Conservation (phyloP, 2,113 vertebrate species). For the Heloderma charlesbogerti region DNA sequence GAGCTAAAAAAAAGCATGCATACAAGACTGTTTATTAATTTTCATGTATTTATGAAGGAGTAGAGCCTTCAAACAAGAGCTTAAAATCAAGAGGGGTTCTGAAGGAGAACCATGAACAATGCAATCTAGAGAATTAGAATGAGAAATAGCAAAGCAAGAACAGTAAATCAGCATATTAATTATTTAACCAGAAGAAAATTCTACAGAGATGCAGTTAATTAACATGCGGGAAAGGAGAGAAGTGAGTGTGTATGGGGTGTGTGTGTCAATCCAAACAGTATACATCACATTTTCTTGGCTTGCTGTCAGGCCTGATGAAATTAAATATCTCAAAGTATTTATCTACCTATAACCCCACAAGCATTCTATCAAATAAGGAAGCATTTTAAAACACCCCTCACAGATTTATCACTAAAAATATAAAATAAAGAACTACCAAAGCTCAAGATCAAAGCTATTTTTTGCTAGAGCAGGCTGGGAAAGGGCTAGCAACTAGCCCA, state of each 20-base stretch:
- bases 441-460: constrained; percentile 1
- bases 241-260: background rate
- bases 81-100: constrained; percentile 22
- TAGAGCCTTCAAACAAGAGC: constrained; percentile 8
- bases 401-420: background rate
- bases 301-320: constrained; percentile 41
- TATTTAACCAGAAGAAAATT: constrained; percentile 55
- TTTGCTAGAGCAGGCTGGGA: constrained; percentile 18
- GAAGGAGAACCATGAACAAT: constrained; percentile 56
- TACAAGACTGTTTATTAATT: background rate
- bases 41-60: background rate
- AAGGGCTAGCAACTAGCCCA: background rate
- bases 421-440: background rate
- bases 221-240: background rate
- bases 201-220: constrained; percentile 57
- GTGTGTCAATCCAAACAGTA: constrained; percentile 39
- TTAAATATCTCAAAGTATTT: constrained; percentile 46
- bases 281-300: constrained; percentile 17
- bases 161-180: constrained; percentile 55
- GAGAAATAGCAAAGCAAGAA: constrained; percentile 38
- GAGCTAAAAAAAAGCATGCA: background rate
- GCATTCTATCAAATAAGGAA: background rate
- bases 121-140: constrained; percentile 44
- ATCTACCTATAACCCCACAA: constrained; percentile 8
- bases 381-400: background rate